Evolutionary conservation across 1,140 invertebrate species (phyloP), one percentile per base, ranked within the genome.

Genomic region (Meteorus sp.): DNA sequence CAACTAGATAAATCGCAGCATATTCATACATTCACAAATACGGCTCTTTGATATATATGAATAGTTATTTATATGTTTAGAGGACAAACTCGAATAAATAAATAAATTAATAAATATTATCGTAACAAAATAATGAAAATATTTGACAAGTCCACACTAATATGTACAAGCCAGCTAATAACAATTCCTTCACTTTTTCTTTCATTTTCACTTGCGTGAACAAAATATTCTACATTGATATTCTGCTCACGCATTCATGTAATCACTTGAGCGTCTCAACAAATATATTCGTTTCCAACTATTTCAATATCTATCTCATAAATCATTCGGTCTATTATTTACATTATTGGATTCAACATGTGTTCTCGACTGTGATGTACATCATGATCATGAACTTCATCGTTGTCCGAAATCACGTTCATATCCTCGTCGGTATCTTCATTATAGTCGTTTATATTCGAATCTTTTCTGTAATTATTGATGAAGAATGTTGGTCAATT

Each of bases 401-500:
- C 37, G 7, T 55, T 47, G 20, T 51, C 37, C 31, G 48, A 57
- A 50, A 64, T 59, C 19, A 59, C 58, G 44, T 66, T 63, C 5
- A 20, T 15, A 2, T 59, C 27, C 2, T 61, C 50, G 4, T 61
- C 45, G 27, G 17, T 45, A 8, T 59, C 59, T 13, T 41, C n/a
- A n/a, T n/a, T n/a, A n/a, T n/a, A n/a, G 1, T 61, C 47, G 7
- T 4, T 48, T 2, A 68, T 55, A 17, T 62, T 53, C 3, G 65
- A 59, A 39, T 71, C 63, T 62, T 70, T 59, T 11, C 72, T 74
- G 23, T 17, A 48, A 39, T 7, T 22, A 41, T 41, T 11, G 43
- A 41, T 29, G 27, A 29, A 29, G 27, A 29, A 29, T 29, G 27
- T n/a, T n/a, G n/a, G n/a, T n/a, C 27, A 29, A 29, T 29, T 4